Base-by-base conservation (phyloP, 2,888 invertebrate species). In the Polyploca ridens region DNA sequence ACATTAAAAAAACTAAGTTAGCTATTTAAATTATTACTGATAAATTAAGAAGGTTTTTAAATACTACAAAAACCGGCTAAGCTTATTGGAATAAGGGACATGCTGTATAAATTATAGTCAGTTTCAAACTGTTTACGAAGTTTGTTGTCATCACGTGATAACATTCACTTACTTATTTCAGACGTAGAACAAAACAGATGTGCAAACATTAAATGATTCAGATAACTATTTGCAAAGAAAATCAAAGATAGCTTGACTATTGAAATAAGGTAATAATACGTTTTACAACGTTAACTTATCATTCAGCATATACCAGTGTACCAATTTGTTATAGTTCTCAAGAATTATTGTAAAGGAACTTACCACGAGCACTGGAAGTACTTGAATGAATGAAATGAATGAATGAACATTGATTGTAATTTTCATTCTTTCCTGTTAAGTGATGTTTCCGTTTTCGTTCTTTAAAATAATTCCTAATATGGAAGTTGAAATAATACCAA, bases 71-170 rank as follows among this genome's bases (percentile, higher is more conserved):
- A 27, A 27, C 1, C 27, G 1, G 27, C 1, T 2, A 27, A 27
- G 2, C 2, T 27, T 27, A 27, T 27, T 27, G 27, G 27, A 27
- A 35, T 35, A 38, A 1, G 38, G 46, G 46, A 46, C 46, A 46
- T n/a, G 46, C 46, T 46, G 46, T 46, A 46, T 46, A 46, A 5
- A 38, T 0, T 38, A 10, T 38, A 7, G 6, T 8, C 8, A 38
- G 8, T 41, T 63, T 54, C 10, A 54, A 54, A 54, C 7, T 54
- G 54, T 46, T 46, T 46, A 62, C 62, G 65, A 63, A 72, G 76
- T 80, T 86, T 87, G 84, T 86, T 88, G 74, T 80, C 75, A 74
- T 88, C 85, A 85, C 85, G 83, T 87, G 83, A 74, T 67, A 61
- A 70, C 71, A 62, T 69, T 75, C 70, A 74, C 76, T 75, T 27